phyloP scores from a whole-genome alignment of 2,113 vertebrate genomes.

The Agapornis roseicollis region DNA sequence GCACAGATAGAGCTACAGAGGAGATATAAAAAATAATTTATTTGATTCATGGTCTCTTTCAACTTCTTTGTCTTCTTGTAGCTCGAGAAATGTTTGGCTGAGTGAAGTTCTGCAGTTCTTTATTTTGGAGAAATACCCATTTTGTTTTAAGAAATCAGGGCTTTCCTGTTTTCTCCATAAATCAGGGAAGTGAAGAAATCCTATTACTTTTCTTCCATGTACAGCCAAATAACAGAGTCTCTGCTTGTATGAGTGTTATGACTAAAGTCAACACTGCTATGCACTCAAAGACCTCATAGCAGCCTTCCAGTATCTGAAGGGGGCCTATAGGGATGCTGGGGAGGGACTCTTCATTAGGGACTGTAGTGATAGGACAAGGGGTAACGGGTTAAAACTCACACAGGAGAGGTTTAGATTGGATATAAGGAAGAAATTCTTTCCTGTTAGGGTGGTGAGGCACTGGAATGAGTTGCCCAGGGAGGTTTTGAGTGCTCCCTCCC shows the following conservation, averaged over 20 bases:
- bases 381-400: too few relatives aligned
- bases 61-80: not conserved
- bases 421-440: too few relatives aligned
- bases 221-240: not conserved
- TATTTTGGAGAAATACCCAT: slow-evolving; percentile 3
- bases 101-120: not conserved
- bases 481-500: too few relatives aligned
- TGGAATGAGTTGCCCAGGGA: too few relatives aligned
- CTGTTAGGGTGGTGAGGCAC: too few relatives aligned
- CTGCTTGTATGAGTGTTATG: not conserved
- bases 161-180: not conserved
- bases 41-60: slow-evolving; percentile 30
- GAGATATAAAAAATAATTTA: slow-evolving; percentile 4
- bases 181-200: not conserved
- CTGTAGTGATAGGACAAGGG: too few relatives aligned
- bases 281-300: not conserved
- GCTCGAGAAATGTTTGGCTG: not conserved
- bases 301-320: too few relatives aligned
- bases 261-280: not conserved
- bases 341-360: too few relatives aligned
- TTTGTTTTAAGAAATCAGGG: slow-evolving; percentile 6
- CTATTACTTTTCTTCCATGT: not conserved
- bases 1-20: not conserved
- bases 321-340: too few relatives aligned
- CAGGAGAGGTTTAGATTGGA: too few relatives aligned